phyloP scores from a whole-genome alignment of 2,113 vertebrate species.

The Phylloscopus trochilus region DNA sequence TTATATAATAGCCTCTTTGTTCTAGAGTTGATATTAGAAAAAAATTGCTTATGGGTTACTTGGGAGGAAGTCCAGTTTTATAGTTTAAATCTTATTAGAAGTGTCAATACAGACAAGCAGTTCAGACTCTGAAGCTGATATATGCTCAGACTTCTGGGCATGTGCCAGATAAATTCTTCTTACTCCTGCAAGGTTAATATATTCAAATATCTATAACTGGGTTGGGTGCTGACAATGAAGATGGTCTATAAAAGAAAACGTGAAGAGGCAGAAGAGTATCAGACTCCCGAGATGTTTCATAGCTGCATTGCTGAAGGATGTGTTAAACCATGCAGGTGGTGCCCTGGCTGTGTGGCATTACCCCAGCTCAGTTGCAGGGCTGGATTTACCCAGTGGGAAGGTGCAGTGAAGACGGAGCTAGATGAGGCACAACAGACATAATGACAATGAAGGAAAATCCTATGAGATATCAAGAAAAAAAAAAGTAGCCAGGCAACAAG shows the following conservation, averaged over 20 bases:
- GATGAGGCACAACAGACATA: not conserved
- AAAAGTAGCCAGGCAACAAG: not conserved
- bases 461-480: not conserved
- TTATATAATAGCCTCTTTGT: not conserved
- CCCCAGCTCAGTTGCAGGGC: not conserved
- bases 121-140: not conserved
- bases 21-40: not conserved
- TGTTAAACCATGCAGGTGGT: not conserved
- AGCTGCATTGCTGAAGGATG: not conserved
- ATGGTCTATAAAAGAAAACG: not conserved
- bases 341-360: fast-evolving
- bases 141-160: not conserved
- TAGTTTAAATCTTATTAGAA: not conserved
- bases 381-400: not conserved
- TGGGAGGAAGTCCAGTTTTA: not conserved
- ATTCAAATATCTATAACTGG: not conserved
- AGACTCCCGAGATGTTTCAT: fast-evolving
- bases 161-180: not conserved
- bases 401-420: not conserved
- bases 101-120: not conserved
- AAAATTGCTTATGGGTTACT: not conserved
- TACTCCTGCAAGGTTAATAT: not conserved
- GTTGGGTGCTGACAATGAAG: not conserved
- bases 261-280: not conserved
- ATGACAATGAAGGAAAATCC: not conserved